Base-by-base conservation (phyloP, 2,888 invertebrate species). In the Philereme vetulata region DNA sequence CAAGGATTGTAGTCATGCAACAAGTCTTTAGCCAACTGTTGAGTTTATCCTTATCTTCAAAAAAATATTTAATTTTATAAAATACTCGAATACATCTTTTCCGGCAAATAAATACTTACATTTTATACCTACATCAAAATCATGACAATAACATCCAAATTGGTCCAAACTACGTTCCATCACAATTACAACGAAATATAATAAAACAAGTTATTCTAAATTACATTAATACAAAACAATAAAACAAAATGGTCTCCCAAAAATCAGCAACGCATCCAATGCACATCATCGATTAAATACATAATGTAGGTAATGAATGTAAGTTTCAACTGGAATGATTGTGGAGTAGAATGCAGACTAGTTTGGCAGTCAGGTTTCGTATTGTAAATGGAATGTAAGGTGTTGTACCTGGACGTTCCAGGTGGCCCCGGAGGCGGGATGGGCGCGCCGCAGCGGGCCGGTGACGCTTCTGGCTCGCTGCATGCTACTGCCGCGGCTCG, bases 391-490 rank as follows among this genome's bases (percentile, higher is more conserved):
- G 46, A 38, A 53, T 46, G 43, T 36, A 49, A 45, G 56, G 65
- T 63, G 73, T 93, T 63, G 73, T 93, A 94, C 94, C 93, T 95
- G 95, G 72, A 96, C 96, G 82, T 96, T 96, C 96, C 96, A 96
- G 86, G 96, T 95, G 76, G 96, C 96, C 66, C 96, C 96, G 67
- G 96, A 95, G 71, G 95, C 95, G 67, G 95, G 95, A 91, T 95
- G 95, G 67, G 95, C 95, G 63, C 95, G 93, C 72, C 95, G 93
- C 76, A 95, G 86, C 74, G 94, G 94, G 70, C 94, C 94, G 63
- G 92, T 89, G 72, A 92, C 92, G 79, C 92, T 92, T 78, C 91
- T 85, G 77, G 90, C 92, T 77, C 92, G 90, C 76, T 81, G 81
- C 90, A 91, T 92, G 77, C 77, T 82, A 90, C 92, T 90, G 88